Base-by-base conservation (phyloP, 2,797 vertebrate species). In the Percopsis omiscomaycus region DNA sequence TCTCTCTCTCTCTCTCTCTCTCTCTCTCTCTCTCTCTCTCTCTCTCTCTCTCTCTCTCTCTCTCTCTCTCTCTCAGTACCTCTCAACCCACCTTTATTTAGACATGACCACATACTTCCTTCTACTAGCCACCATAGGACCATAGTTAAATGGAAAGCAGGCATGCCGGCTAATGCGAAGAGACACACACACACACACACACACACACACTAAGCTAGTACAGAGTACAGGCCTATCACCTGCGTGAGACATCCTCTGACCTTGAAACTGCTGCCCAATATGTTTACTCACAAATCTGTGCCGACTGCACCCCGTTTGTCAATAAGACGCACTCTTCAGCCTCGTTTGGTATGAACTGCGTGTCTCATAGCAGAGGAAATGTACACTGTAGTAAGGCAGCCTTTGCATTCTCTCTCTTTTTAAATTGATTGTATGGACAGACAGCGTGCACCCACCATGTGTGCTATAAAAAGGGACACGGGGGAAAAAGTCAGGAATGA, bases 41-140 rank as follows among this genome's bases (percentile, higher is more conserved):
- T 49, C 62, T 56, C 69, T 65, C 30, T 67, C 55, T 14, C 53
- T 55, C 53, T 30, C 51, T 29, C 22, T 11, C 51, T 52, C 53
- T 30, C 54, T 44, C 55, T 11, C 37, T 44, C 15, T 11, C 55
- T 12, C 55, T 60, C 60, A 62, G 68, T 48, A 55, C 46, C 55
- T 55, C 65, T 70, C 79, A 71, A 60, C 60, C 42, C 45, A 59
- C 86, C 86, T 88, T 88, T 85, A 87, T 91, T 89, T 89, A 91
- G 84, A 84, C 70, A 67, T 55, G 30, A 72, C 67, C 81, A 69
- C 77, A 83, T 79, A 81, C 78, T 88, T 78, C 67, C 61, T 65
- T 54, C 27, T 10, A 3, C 63, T 45, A 71, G 22, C 22, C 22
- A 22, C 22, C 22, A 22, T 22, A 22, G 22, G 22, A 22, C 22